phyloP scores from a whole-genome alignment of 2,113 vertebrate species.

The Sphaerodactylus townsendi region DNA sequence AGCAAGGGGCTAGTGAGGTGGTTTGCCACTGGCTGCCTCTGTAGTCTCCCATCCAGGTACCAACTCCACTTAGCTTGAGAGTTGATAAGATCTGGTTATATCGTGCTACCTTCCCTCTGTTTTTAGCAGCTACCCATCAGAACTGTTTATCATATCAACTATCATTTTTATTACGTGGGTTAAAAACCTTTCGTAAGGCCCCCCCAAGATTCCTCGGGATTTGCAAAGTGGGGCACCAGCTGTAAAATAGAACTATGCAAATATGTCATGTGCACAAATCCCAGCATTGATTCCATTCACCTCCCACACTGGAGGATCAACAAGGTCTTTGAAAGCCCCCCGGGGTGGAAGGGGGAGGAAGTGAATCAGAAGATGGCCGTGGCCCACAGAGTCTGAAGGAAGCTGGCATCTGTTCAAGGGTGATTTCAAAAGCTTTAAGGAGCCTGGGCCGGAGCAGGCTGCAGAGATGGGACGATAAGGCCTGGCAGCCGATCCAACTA shows the following conservation, averaged over 20 bases:
- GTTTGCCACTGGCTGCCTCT: too few species aligned
- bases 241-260: neutral
- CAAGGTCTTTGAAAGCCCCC: slow-evolving; percentile 5
- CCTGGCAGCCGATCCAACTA: neutral
- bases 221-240: neutral
- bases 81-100: too few species aligned
- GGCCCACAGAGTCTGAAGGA: neutral
- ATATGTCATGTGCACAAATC: neutral
- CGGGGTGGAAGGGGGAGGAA: slow-evolving; percentile 13
- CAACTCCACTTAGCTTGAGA: too few species aligned
- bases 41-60: too few species aligned
- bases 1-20: too few species aligned
- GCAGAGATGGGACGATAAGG: slow-evolving; percentile 8
- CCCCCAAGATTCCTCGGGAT: too few species aligned
- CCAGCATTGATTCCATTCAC: neutral
- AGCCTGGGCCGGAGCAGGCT: neutral
- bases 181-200: too few species aligned
- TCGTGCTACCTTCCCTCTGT: too few species aligned
- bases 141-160: too few species aligned
- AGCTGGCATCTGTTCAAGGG: slow-evolving; percentile 5
- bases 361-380: neutral
- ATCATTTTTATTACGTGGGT: too few species aligned
- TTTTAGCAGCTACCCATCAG: too few species aligned
- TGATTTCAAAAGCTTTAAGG: slow-evolving; percentile 24
- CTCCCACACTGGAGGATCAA: neutral